These are phyloP conservation scores for Heteropelma amictum DNA, from an alignment of 2,888 invertebrate species.

Conservation along the genomic window DNA sequence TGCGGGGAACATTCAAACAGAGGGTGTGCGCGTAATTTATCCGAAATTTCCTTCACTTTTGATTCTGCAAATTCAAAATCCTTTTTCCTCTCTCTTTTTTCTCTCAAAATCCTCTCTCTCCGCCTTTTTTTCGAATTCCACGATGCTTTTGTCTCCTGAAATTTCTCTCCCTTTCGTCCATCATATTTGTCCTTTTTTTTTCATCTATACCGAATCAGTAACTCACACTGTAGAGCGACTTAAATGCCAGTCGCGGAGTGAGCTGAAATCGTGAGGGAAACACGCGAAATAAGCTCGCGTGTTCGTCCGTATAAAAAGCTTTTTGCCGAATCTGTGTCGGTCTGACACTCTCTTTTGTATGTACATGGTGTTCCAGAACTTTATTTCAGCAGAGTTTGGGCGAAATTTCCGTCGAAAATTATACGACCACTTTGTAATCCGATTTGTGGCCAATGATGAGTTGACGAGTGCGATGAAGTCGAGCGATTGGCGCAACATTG, in stretches of 20 bases:
- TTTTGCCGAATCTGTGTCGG: conserved; percentile 16
- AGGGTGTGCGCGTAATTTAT: too few relatives aligned
- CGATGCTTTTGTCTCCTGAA: neutral
- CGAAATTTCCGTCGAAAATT: too few relatives aligned
- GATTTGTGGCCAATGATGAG: too few relatives aligned
- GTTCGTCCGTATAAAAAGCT: conserved; percentile 37
- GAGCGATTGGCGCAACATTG: too few relatives aligned
- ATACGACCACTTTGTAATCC: too few relatives aligned
- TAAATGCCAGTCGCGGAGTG: neutral
- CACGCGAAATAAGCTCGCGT: conserved; percentile 50
- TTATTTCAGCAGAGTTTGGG: too few relatives aligned
- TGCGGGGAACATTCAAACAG: too few relatives aligned
- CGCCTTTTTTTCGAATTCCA: neutral
- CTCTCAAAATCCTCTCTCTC: neutral
- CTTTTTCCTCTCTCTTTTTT: neutral
- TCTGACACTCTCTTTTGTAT: conserved; percentile 7
- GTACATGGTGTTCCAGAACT: too few relatives aligned
- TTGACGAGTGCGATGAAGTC: too few relatives aligned
- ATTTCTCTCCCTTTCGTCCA: neutral
- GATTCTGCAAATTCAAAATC: neutral
- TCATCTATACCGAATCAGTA: conserved; percentile 23
- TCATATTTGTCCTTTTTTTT: conserved; percentile 13
- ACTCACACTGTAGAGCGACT: conserved; percentile 25
- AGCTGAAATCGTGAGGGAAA: conserved; percentile 18
- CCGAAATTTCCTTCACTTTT: too few relatives aligned